These are phyloP conservation scores for Ostrea edulis DNA, from an alignment of 1,140 invertebrate species.

Conservation along the genomic window DNA sequence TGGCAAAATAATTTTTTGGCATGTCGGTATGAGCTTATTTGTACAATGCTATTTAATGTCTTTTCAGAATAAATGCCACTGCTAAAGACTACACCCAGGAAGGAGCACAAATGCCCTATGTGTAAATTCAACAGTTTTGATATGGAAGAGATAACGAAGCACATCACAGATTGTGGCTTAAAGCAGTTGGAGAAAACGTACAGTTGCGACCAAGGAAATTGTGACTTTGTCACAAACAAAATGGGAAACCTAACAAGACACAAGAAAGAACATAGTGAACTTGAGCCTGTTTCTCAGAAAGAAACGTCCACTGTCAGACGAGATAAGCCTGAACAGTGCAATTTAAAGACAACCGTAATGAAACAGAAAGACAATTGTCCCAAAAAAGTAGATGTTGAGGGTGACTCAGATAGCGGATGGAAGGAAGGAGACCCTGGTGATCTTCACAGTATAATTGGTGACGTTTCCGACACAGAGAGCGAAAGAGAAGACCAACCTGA, in stretches of 20 bases:
- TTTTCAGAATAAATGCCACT: no score
- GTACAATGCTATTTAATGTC: no score
- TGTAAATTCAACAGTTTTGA: no score
- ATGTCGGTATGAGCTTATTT: no score
- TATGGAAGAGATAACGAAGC: background rate
- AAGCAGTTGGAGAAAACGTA: background rate
- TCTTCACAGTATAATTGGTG: background rate
- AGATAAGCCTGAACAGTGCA: no score
- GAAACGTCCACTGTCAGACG: no score
- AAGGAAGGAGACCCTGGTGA: background rate
- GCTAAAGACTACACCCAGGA: no score
- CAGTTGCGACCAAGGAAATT: background rate
- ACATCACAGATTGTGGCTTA: no score
- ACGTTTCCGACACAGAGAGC: slow-evolving; percentile 6
- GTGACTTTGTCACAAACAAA: background rate
- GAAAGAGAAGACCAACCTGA: background rate
- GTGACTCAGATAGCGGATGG: background rate
- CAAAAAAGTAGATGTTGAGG: background rate
- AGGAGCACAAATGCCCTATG: no score
- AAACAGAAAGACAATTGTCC: background rate
- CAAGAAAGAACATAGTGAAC: background rate
- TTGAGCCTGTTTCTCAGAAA: no score
- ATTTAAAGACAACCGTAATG: no score
- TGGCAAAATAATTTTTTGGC: no score
- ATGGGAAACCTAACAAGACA: background rate